Evolutionary conservation across 2,113 vertebrate genomes (phyloP).

Genomic region (Cairina moschata): DNA sequence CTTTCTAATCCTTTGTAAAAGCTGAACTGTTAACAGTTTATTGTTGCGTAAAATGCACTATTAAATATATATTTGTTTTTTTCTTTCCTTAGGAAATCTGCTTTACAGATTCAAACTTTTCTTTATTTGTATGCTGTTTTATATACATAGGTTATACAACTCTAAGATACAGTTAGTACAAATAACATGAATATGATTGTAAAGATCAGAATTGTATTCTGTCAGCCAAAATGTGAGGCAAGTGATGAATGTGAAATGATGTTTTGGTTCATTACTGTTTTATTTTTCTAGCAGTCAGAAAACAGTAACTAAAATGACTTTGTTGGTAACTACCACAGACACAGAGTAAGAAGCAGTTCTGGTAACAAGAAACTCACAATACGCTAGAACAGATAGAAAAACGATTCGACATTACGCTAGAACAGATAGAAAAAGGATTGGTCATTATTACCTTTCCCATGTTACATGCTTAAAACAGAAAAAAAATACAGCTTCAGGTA

Average conservation of each 20-base stretch:
- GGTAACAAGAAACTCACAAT: neutral
- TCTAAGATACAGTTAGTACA: neutral
- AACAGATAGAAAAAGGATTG: neutral
- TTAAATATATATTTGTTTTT: neutral
- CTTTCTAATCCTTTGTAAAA: neutral
- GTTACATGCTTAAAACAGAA: neutral
- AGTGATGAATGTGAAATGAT: neutral
- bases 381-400: neutral
- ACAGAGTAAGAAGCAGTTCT: neutral
- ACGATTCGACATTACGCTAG: neutral
- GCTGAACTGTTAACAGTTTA: conserved; percentile 1
- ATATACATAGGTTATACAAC: neutral
- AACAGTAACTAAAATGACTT: neutral
- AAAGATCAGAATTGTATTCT: neutral
- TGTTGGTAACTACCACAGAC: neutral
- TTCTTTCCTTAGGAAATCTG: neutral
- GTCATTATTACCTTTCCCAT: neutral
- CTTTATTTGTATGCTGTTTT: neutral
- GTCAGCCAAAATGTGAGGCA: neutral
- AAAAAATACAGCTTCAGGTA: neutral
- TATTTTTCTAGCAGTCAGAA: neutral
- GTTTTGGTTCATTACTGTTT: neutral
- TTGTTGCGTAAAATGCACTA: neutral
- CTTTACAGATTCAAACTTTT: neutral
- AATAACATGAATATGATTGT: neutral